Conservation (phyloP, 2,888 invertebrate species). For the Entomobrya multifasciata region DNA sequence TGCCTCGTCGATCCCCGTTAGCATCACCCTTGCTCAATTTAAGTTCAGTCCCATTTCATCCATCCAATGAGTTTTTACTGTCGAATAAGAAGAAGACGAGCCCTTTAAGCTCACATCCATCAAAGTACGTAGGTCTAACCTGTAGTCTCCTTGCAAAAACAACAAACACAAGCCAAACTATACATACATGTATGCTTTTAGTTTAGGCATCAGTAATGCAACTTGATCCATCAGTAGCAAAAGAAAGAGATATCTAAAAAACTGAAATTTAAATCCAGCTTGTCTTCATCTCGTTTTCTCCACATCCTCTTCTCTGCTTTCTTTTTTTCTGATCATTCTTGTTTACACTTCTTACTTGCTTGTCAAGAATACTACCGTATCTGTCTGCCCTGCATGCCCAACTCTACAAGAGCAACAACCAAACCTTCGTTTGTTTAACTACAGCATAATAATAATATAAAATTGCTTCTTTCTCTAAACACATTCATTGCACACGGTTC, state of each 20-base stretch:
- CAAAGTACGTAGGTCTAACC: neutral
- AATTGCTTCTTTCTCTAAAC: neutral
- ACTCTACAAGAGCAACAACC: neutral
- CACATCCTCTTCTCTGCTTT: neutral
- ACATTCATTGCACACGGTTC: conserved; percentile 3
- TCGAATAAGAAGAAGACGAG: conserved; percentile 43
- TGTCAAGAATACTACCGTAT: conserved; percentile 19
- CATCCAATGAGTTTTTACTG: conserved; percentile 56
- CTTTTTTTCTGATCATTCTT: neutral
- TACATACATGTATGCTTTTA: neutral
- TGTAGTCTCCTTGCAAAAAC: neutral
- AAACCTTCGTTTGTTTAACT: neutral
- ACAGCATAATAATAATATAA: too few species aligned
- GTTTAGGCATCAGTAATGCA: conserved; percentile 15
- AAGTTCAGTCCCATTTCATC: conserved; percentile 22
- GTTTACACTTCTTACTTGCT: neutral
- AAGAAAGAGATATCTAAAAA: conserved; percentile 27
- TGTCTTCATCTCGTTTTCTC: conserved; percentile 44
- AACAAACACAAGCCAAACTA: neutral
- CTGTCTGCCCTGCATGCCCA: neutral
- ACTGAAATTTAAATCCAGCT: conserved; percentile 58
- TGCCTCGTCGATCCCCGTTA: conserved; percentile 7
- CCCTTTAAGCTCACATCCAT: conserved; percentile 20
- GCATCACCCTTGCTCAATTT: neutral
- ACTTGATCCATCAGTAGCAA: conserved; percentile 28